phyloP scores from a whole-genome alignment of 2,888 invertebrate species.

The Metopia argyrocephala region DNA sequence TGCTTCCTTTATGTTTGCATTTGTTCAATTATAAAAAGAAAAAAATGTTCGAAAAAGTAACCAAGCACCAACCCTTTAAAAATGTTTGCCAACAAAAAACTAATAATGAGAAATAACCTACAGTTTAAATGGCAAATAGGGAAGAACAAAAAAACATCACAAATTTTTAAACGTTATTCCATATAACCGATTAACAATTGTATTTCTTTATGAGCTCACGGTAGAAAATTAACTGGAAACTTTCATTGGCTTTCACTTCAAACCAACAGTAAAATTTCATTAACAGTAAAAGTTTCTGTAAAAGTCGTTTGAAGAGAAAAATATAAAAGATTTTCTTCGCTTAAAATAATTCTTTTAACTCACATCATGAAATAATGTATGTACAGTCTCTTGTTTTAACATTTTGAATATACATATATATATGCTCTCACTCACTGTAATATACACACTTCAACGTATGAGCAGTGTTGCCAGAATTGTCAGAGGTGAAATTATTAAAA shows the following conservation, averaged over 20 bases:
- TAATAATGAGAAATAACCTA: neutral
- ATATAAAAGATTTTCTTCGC: neutral
- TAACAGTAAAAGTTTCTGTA: neutral
- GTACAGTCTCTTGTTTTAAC: no score
- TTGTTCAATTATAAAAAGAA: neutral
- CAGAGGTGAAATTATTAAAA: no score
- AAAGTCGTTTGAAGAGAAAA: neutral
- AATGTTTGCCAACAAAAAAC: neutral
- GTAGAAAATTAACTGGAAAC: constrained; percentile 67
- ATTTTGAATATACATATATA: no score
- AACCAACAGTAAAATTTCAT: constrained; percentile 14
- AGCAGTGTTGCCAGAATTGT: no score
- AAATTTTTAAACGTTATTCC: constrained; percentile 68
- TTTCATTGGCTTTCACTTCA: constrained; percentile 55
- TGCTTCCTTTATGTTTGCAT: neutral
- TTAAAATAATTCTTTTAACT: neutral
- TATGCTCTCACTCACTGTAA: no score
- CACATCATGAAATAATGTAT: no score
- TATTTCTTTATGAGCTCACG: constrained; percentile 68
- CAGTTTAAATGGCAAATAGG: neutral
- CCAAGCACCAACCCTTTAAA: neutral
- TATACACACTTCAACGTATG: no score
- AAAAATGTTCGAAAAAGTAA: neutral
- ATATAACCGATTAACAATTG: constrained; percentile 66
- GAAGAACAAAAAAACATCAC: constrained; percentile 48